Conservation (phyloP, 2,888 invertebrate genomes). For the Eupithecia subumbrata region DNA sequence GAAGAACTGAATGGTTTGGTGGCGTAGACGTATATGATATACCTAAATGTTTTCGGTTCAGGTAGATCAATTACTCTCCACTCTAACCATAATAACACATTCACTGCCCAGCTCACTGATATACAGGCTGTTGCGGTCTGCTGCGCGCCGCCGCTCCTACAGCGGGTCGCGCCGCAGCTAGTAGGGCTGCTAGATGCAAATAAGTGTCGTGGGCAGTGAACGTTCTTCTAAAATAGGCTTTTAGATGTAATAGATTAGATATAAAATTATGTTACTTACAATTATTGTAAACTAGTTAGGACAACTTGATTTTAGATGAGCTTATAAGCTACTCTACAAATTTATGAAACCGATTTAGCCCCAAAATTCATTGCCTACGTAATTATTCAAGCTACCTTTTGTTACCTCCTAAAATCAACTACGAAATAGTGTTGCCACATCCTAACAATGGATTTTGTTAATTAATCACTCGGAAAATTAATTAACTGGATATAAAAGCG, state of each 20-base stretch:
- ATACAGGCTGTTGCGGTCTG: too few species aligned
- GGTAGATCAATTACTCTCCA: too few species aligned
- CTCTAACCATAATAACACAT: too few species aligned
- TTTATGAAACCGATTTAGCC: slow-evolving; percentile 8
- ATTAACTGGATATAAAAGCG: slow-evolving; percentile 42
- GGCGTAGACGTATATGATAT: too few species aligned
- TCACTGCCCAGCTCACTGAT: too few species aligned
- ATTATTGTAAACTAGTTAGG: not conserved
- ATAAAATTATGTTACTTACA: not conserved
- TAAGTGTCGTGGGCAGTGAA: not conserved
- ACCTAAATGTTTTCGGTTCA: too few species aligned
- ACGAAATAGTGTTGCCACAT: slow-evolving; percentile 35
- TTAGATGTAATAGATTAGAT: not conserved
- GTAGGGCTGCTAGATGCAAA: too few species aligned
- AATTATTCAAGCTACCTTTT: slow-evolving; percentile 29
- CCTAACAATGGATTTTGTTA: slow-evolving; percentile 40
- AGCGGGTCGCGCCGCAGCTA: too few species aligned
- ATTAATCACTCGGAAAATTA: slow-evolving; percentile 43
- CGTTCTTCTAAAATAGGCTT: not conserved
- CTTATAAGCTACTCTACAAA: slow-evolving; percentile 1
- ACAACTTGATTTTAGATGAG: too few species aligned
- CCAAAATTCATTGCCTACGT: slow-evolving; percentile 23
- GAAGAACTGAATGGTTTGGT: too few species aligned
- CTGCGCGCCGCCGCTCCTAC: too few species aligned
- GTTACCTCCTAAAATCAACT: slow-evolving; percentile 31